These are phyloP conservation scores for Acromyrmex echinatior DNA, from an alignment of 1,140 invertebrate genomes.

Conservation along the genomic window DNA sequence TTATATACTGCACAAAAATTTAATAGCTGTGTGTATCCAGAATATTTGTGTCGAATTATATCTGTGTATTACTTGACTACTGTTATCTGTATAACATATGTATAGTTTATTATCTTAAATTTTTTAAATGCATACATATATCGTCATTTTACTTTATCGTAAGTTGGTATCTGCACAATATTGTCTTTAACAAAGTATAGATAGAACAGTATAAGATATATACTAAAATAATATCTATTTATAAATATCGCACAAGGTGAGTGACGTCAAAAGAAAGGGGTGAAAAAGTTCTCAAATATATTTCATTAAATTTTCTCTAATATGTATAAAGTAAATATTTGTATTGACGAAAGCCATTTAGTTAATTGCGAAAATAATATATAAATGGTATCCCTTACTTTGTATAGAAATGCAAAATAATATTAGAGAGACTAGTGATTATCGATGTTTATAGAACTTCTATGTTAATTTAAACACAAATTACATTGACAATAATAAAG, in stretches of 20 bases:
- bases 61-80: neutral
- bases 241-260: neutral
- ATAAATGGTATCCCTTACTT: neutral
- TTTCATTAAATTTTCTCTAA: slow-evolving; percentile 2
- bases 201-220: neutral
- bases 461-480: slow-evolving; percentile 2
- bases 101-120: slow-evolving; percentile 2
- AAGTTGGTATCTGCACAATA: slow-evolving; percentile 6
- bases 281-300: neutral
- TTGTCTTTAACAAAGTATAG: slow-evolving; percentile 5
- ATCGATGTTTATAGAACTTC: neutral
- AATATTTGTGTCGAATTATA: neutral
- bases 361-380: slow-evolving; percentile 26
- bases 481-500: neutral
- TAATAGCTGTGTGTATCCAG: neutral
- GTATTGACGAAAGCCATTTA: neutral
- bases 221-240: slow-evolving; percentile 4
- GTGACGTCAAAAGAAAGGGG: neutral
- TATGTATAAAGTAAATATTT: neutral
- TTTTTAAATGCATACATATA: neutral
- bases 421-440: slow-evolving; percentile 8
- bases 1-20: slow-evolving; percentile 10
- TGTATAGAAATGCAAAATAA: neutral
- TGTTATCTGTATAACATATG: slow-evolving; percentile 10
- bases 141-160: slow-evolving; percentile 19